Percentiles rank a stretch among this genome's conserved stretches.
These are phyloP conservation scores for Dunckerocampus dactyliophorus DNA, from an alignment of 2,113 vertebrate genomes.

Conservation along the genomic window DNA sequence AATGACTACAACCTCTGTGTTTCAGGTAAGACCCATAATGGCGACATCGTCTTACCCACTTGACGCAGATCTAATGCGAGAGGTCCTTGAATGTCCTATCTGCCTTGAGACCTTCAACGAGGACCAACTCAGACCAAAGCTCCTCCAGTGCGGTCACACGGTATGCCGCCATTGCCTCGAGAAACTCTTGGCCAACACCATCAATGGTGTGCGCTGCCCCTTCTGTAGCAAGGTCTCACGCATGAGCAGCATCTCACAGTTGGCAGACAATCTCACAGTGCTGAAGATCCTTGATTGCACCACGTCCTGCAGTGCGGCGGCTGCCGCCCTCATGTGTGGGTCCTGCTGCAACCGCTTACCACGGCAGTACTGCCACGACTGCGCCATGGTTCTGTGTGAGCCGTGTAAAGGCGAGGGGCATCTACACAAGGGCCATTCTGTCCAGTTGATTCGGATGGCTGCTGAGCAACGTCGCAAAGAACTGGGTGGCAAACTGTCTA, in stretches of 20 bases:
- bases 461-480: conserved; percentile 86
- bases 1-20: not conserved
- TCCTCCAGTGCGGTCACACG: conserved; percentile 93
- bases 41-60: conserved; percentile 75
- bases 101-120: conserved; percentile 94
- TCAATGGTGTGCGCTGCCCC: conserved; percentile 94
- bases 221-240: conserved; percentile 95
- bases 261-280: conserved; percentile 92
- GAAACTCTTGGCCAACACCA: conserved; percentile 90
- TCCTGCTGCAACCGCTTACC: conserved; percentile 84
- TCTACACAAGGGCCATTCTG: conserved; percentile 75
- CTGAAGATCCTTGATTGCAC: conserved; percentile 93
- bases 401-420: conserved; percentile 80
- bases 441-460: conserved; percentile 80
- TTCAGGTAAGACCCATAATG: conserved; percentile 64
- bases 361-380: conserved; percentile 85
- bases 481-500: conserved; percentile 76
- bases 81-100: conserved; percentile 94
- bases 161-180: conserved; percentile 93
- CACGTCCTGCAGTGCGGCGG: conserved; percentile 76
- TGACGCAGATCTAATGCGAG: conserved; percentile 88
- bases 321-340: conserved; percentile 86
- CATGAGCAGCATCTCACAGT: conserved; percentile 85
- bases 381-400: conserved; percentile 82
- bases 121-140: conserved; percentile 89